Percentiles rank a stretch among this genome's conserved stretches.
These are phyloP conservation scores for Simalia tracyae DNA, from an alignment of 2,797 vertebrate genomes.

Conservation along the genomic window DNA sequence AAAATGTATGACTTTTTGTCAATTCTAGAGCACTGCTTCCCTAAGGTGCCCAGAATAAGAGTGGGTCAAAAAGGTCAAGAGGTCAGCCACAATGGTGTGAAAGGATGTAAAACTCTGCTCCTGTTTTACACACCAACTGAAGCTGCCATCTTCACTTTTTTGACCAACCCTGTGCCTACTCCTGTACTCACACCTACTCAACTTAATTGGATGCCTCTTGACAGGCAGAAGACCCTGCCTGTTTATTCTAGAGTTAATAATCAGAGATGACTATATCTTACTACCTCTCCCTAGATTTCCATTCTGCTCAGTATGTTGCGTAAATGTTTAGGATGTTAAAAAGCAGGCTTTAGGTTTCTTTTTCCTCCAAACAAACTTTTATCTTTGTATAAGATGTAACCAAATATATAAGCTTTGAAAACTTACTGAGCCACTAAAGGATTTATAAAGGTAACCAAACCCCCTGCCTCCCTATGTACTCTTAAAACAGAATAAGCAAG, in stretches of 20 bases:
- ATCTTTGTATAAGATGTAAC: slow-evolving; percentile 26
- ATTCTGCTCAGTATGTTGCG: background rate
- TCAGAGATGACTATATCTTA: background rate
- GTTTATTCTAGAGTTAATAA: background rate
- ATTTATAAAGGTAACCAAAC: slow-evolving; percentile 52
- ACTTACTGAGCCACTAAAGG: slow-evolving; percentile 40
- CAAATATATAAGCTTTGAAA: slow-evolving; percentile 34
- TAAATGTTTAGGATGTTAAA: background rate
- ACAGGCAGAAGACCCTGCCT: no score
- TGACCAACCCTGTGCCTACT: no score
- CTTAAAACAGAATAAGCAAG: slow-evolving; percentile 58
- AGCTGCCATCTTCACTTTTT: no score
- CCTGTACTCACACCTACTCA: no score
- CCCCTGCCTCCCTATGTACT: slow-evolving; percentile 33
- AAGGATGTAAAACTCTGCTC: no score
- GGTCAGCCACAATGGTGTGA: no score
- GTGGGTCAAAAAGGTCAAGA: no score
- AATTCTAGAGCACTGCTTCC: no score
- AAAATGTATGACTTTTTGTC: no score
- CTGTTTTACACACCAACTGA: no score
- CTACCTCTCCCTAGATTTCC: background rate
- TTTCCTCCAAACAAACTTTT: background rate
- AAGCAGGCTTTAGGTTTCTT: background rate
- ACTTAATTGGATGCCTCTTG: no score
- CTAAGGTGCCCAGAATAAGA: no score